These are phyloP conservation scores for Drosophila mojavensis DNA, from an alignment of 1,140 invertebrate species.

Conservation along the genomic window DNA sequence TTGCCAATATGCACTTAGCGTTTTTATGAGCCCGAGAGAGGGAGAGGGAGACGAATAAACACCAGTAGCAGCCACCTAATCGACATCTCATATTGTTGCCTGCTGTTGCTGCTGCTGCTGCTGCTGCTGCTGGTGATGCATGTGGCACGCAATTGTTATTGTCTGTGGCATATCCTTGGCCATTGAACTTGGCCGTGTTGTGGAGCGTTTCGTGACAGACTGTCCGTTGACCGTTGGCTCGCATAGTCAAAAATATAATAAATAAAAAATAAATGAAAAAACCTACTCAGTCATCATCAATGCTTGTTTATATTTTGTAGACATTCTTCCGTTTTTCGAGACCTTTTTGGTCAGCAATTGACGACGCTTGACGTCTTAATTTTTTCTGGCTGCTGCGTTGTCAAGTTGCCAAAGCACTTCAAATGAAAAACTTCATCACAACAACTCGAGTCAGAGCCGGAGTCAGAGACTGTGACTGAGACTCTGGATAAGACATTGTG, in stretches of 20 bases:
- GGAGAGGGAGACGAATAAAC: neutral
- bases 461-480: neutral
- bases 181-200: conserved; percentile 62
- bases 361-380: conserved; percentile 77
- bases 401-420: conserved; percentile 68
- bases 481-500: neutral
- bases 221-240: conserved; percentile 36
- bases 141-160: conserved; percentile 70
- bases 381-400: conserved; percentile 50
- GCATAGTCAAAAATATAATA: conserved; percentile 47
- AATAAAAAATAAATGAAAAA: neutral
- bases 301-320: conserved; percentile 71
- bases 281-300: conserved; percentile 50
- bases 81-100: conserved; percentile 77
- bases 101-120: conserved; percentile 24
- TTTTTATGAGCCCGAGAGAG: conserved; percentile 74
- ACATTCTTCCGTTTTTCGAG: conserved; percentile 51
- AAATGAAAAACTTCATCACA: conserved; percentile 53
- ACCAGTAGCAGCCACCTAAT: conserved; percentile 62
- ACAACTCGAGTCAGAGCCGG: conserved; percentile 20
- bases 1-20: conserved; percentile 78
- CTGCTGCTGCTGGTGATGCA: conserved; percentile 47
- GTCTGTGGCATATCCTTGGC: conserved; percentile 64
- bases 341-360: conserved; percentile 62
- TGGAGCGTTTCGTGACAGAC: conserved; percentile 67